phyloP scores from a whole-genome alignment of 2,113 vertebrate species.

The Hyaena hyaena region DNA sequence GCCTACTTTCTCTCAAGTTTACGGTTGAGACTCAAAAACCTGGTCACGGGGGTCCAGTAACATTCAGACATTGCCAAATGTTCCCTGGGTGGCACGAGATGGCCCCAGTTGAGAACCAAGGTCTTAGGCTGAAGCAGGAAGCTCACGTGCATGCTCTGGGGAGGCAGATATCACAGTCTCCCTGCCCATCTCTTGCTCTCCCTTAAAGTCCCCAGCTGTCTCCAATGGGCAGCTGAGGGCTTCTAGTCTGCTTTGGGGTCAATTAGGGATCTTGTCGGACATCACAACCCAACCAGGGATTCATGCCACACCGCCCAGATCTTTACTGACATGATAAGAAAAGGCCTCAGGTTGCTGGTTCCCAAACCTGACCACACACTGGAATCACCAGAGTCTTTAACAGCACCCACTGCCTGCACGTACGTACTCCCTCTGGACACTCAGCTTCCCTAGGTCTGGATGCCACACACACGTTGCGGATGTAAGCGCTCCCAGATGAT shows the following conservation, averaged over 20 bases:
- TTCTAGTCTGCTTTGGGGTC: background rate
- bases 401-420: accelerated
- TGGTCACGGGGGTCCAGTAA: no score
- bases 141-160: accelerated
- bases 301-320: background rate
- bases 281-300: background rate
- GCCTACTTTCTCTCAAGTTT: no score
- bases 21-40: no score
- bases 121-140: background rate
- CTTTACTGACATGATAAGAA: background rate
- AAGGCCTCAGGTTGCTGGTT: background rate
- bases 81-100: background rate
- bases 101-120: background rate
- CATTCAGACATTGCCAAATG: background rate
- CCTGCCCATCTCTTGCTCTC: background rate
- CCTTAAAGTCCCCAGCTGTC: background rate
- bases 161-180: accelerated
- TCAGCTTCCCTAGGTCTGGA: background rate
- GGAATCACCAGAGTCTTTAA: background rate
- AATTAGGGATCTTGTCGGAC: background rate
- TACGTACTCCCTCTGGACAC: accelerated
- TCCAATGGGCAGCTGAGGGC: accelerated
- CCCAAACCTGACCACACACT: background rate
- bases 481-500: background rate
- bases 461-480: accelerated